Evolutionary conservation across 2,797 vertebrate genomes (phyloP).

Genomic region (Pteropus rufus): DNA sequence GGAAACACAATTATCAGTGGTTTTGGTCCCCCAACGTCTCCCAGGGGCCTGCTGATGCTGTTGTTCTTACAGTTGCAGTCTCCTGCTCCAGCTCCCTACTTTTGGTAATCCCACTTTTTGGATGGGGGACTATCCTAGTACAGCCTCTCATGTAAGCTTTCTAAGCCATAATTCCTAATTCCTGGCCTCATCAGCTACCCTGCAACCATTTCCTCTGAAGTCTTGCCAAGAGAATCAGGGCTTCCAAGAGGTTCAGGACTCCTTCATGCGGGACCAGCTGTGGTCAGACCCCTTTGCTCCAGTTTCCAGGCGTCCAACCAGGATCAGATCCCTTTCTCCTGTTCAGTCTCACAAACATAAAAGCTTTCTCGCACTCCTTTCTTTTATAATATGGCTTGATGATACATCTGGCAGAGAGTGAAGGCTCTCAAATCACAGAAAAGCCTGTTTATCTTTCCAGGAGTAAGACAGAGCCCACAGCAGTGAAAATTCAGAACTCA

Average conservation of each 20-base stretch:
- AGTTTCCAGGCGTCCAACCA: not conserved
- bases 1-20: not conserved
- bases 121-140: not conserved
- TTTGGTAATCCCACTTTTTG: not conserved
- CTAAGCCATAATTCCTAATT: not conserved
- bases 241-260: not conserved
- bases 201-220: not conserved
- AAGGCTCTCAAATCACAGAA: not conserved
- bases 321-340: not conserved
- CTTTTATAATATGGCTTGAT: not conserved
- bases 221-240: not conserved
- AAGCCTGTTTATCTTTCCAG: not conserved
- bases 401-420: not conserved
- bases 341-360: not conserved
- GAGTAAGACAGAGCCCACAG: not conserved
- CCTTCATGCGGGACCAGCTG: not conserved
- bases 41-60: not conserved
- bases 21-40: not conserved
- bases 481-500: slow-evolving; percentile 19
- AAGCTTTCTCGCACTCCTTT: not conserved
- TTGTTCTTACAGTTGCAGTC: not conserved
- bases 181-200: not conserved
- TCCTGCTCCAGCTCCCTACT: not conserved
- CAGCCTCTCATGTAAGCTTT: not conserved
- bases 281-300: not conserved